Base-by-base conservation (phyloP, 2,797 vertebrate species). In the Numenius phaeopus region DNA sequence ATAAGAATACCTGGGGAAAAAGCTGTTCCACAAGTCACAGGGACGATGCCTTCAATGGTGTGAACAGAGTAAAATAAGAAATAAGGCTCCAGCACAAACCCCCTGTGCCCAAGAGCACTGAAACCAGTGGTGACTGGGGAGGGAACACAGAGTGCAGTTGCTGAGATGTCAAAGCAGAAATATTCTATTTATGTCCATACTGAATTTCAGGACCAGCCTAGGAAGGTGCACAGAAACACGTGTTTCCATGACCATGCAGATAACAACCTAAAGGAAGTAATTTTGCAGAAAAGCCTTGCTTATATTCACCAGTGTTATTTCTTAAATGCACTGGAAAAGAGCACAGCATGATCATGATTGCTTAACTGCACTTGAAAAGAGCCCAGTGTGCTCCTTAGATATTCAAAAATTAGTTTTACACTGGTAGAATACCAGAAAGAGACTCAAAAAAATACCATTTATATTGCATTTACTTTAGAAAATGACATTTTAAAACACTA, bases 31-130 rank as follows among this genome's bases (percentile, higher is more conserved):
- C 40, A 7, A 81, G 14, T 1, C 59, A 78, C n/a, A 23, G 37
- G 20, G 54, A 65, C 1, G 1, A 9, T 0, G 0, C 39, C 62
- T 79, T 61, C 20, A 18, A 0, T 0, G 0, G 32, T 4, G 42
- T 11, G 22, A 84, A 55, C 0, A 0, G 29, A 86, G 52, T 17
- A 26, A 75, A 72, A 57, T 1, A 50, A 30, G 73, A 59, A 14
- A 54, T 54, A 54, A 64, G 42, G 34, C 20, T 80, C 40, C 70
- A 83, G 52, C 37, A 39, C 1, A 37, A 92, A 86, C 11, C 44
- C 16, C 18, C 73, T 34, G 3, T 24, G 34, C 50, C 76, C 23
- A 32, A 30, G 44, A 91, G 72, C 71, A 24, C n/a, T 23, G 39
- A 58, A 61, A 3, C 9, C 81, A 90, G 66, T 1, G 5, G 22